Conservation (phyloP, 2,797 vertebrate genomes). For the Botia kubotai region DNA sequence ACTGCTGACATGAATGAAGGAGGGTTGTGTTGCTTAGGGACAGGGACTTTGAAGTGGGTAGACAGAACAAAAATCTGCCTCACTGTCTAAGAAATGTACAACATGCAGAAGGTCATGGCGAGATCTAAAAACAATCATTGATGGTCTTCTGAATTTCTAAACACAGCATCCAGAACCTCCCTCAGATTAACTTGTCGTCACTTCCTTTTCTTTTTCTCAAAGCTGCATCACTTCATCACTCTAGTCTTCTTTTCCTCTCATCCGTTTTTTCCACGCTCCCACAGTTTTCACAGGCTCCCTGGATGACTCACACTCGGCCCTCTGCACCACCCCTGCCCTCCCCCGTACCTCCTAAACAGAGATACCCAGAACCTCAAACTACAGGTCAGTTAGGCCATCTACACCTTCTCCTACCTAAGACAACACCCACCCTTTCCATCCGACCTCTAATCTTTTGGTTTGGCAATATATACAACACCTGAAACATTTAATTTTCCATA, state of each 20-base stretch:
- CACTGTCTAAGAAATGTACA: neutral
- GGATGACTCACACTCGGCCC: constrained; percentile 68
- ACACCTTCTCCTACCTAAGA: constrained; percentile 26
- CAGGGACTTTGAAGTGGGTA: neutral
- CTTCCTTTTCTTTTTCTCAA: constrained; percentile 67
- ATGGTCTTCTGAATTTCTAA: constrained; percentile 16
- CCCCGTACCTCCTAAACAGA: constrained; percentile 58
- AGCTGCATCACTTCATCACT: constrained; percentile 76
- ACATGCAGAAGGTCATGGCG: neutral
- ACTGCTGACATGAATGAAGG: neutral
- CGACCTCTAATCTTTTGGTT: neutral
- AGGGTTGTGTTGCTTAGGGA: constrained; percentile 15
- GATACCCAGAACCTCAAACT: constrained; percentile 52
- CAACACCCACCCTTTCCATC: constrained; percentile 2
- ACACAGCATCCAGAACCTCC: constrained; percentile 51
- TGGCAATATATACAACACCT: neutral
- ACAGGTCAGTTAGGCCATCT: constrained; percentile 52
- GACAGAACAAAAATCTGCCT: neutral
- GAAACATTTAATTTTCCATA: neutral
- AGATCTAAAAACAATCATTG: constrained; percentile 9
- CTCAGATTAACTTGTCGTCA: constrained; percentile 65
- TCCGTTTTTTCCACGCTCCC: constrained; percentile 68
- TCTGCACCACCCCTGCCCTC: constrained; percentile 64
- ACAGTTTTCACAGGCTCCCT: constrained; percentile 81
- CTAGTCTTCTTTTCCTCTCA: constrained; percentile 65